Base-by-base conservation (phyloP, 2,888 invertebrate genomes). In the Meteorus colon region DNA sequence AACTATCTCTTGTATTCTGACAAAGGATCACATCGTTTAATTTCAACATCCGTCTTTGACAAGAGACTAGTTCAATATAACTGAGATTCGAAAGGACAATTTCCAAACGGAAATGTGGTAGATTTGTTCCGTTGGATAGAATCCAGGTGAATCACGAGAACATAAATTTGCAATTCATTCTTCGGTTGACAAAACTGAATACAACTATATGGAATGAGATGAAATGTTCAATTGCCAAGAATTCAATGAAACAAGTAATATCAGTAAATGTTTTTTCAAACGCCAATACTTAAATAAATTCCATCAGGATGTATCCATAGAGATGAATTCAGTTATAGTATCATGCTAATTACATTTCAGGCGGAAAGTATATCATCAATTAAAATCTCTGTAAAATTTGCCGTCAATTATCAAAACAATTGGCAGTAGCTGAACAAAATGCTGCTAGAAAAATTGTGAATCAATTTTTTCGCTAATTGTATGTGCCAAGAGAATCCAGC, bases 11-110 rank as follows among this genome's bases (percentile, higher is more conserved):
- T 68, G 68, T 48, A n/a, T 55, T 59, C 37, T 66, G 31, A 67
- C 60, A 31, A 75, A 73, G 77, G 76, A 77, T 72, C 63, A 66
- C 34, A 75, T 75, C 79, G 78, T 77, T 81, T 80, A 81, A 81
- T 82, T 81, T 79, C 80, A 72, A 77, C 79, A 81, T 80, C 81
- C 77, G 80, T 81, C 82, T 82, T 81, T 80, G 79, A 81, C 81
- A 75, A 78, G 60, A 65, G 74, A 59, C 60, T 74, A 37, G 60
- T 34, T 71, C 51, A 29, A 34, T 31, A 31, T 55, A 55, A 6
- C 60, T 41, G 59, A 59, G 51, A 48, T 55, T 55, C 41, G 45
- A 71, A 37, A 60, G 34, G 60, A 37, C 59, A 51, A 59, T 51
- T 14, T 60, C 48, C 66, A 62, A 41, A 59, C 60, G 60, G 41